Base-by-base conservation (phyloP, 1,140 invertebrate genomes). In the Oryzaephilus surinamensis region DNA sequence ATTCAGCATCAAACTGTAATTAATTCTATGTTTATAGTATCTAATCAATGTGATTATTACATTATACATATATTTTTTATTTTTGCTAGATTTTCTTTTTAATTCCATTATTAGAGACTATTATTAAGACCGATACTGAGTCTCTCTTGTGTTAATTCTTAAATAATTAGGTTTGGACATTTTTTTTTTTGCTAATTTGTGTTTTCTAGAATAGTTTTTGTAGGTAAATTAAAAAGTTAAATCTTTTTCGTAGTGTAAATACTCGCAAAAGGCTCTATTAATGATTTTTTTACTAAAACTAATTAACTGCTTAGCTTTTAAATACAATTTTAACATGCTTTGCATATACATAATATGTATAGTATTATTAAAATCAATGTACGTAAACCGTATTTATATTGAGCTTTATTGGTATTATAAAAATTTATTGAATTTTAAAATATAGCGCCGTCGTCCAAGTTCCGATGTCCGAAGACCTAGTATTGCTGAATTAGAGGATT, bases 401-500 rank as follows among this genome's bases (percentile, higher is more conserved):
- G 11, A 6, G 20, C 20, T 21, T 24, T 24, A 6, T 4, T 4
- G 10, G 11, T 7, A n/a, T 10, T 24, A 24, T 24, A 7, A 30
- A 15, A 28, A 30, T 15, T 35, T 36, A 31, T 30, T 38, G 19
- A 11, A 12, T 38, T 8, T 21, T 31, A 13, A 21, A 31, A 49
- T 68, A 51, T 67, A 90, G 85, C 73, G 81, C 56, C 76, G 88
- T 62, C 76, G 88, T 62, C 81, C 86, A 50, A 90, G 86, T 48
- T 73, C 83, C 42, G 87, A 92, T 66, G 72, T 84, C 21, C 76
- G 88, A 57, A 72, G 87, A 52, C 84, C 82, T 34, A 91, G 86
- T 58, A 73, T 91, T 49, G 82, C 85, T 53, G 89, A 92, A 62
- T 68, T 91, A 44, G 87, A 91, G 64, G 87, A 89, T 60, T 72